Percentiles rank a stretch among this genome's conserved stretches.
These are phyloP conservation scores for Parus major DNA, from an alignment of 2,113 vertebrate genomes.

Conservation along the genomic window DNA sequence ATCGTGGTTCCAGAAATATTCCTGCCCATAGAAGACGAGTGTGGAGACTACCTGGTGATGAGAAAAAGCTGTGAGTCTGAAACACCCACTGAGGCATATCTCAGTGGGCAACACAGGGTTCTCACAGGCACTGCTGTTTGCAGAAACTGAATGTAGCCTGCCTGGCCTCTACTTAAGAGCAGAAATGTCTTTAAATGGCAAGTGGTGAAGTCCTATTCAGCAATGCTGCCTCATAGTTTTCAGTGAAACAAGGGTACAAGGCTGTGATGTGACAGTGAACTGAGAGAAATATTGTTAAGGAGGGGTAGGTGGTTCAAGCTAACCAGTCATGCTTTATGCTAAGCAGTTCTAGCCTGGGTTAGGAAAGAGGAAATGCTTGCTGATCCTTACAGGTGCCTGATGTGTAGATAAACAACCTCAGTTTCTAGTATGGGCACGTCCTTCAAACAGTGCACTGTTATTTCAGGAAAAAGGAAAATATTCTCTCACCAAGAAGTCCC, in stretches of 20 bases:
- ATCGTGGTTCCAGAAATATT: conserved; percentile 98
- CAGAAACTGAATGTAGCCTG: not conserved
- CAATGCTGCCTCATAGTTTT: not conserved
- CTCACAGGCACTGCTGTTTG: not conserved
- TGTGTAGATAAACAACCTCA: not conserved
- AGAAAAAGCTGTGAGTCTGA: conserved; percentile 91
- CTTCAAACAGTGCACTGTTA: not conserved
- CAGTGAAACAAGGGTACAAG: not conserved
- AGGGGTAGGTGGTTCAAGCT: not conserved
- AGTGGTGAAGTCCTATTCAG: not conserved
- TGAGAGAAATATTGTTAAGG: not conserved
- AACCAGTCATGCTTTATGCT: not conserved
- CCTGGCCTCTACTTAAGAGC: not conserved
- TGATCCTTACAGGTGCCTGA: not conserved
- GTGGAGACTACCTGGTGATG: conserved; percentile 98
- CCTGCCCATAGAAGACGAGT: conserved; percentile 96
- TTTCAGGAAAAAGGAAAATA: not conserved
- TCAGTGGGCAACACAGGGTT: not conserved
- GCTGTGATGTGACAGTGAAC: not conserved
- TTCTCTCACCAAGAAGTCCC: not conserved
- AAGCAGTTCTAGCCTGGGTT: not conserved
- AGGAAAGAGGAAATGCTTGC: not conserved
- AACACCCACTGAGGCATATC: not conserved
- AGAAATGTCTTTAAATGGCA: not conserved
- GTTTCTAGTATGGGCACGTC: not conserved